Evolutionary conservation across 2,888 invertebrate species (phyloP), one percentile per base, ranked within the genome.

Genomic region (Idaea aversata): DNA sequence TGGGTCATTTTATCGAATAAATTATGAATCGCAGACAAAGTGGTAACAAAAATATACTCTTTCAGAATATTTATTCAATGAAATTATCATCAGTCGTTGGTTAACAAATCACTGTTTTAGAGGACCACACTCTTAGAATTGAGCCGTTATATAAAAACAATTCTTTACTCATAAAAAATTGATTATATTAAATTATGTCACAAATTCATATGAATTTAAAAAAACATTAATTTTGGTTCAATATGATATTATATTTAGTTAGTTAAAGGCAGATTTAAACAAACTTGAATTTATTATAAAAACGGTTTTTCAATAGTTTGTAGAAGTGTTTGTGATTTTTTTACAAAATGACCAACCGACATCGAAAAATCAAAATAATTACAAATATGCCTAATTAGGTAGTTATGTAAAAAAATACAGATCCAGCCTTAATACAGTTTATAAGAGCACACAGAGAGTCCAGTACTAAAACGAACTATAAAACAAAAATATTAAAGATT

Each of bases 61-160:
- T 47, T 5, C 61, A 35, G 35, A 61, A 15, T 15, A 61, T 61
- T 61, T 61, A 47, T 47, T 47, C 47, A 47, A 13, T 47, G 47
- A 47, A 47, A 47, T 47, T 47, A 47, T 47, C 13, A 7, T 47
- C 47, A 47, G 47, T 47, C 47, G 47, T 47, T 47, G 13, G 47
- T 47, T 47, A 47, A 47, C 47, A 47, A 47, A 47, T 47, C 47
- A 47, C 47, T 47, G 47, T 47, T 47, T 47, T 47, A 47, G 47
- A 47, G 47, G 47, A 47, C 47, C 47, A 47, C 47, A 47, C 47
- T 47, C 13, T 47, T 47, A 47, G 47, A 47, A 47, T 47, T 47
- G 47, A 47, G 47, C 4, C 7, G 47, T 47, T 47, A 47, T 47
- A 10, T 13, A 38, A 47, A 47, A 47, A 47, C 2, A 25, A 25